These are phyloP conservation scores for Micrastur ruficollis DNA, from an alignment of 2,797 vertebrate species.

Conservation along the genomic window DNA sequence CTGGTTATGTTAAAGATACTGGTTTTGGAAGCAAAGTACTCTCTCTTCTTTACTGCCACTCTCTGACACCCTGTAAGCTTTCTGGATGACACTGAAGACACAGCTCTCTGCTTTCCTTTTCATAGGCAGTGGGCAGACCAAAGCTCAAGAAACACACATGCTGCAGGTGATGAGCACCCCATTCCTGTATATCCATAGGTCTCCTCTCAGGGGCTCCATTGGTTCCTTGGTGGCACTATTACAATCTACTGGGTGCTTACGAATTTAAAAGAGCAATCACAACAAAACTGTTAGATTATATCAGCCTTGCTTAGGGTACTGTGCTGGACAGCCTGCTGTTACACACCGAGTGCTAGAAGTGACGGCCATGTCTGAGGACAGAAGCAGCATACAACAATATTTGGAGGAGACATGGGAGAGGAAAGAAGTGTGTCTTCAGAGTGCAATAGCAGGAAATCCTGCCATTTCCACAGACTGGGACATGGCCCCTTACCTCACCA, in stretches of 20 bases:
- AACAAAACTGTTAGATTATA: neutral
- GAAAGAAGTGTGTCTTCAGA: neutral
- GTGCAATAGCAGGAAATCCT: neutral
- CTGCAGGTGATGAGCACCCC: neutral
- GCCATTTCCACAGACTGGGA: neutral
- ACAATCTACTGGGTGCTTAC: neutral
- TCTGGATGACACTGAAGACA: neutral
- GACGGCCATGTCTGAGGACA: neutral
- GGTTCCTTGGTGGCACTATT: neutral
- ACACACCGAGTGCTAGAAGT: neutral
- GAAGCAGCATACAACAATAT: neutral
- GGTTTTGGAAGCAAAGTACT: neutral
- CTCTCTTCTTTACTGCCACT: neutral
- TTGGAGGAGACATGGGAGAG: neutral
- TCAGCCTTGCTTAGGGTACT: neutral
- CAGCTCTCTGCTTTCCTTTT: neutral
- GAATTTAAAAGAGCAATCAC: neutral
- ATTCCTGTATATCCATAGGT: neutral
- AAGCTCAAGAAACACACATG: neutral
- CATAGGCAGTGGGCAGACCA: neutral
- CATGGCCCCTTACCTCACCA: slow-evolving; percentile 83
- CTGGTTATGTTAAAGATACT: neutral
- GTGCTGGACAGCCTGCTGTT: neutral
- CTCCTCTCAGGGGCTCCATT: neutral
- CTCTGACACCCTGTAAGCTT: neutral